phyloP scores from a whole-genome alignment of 2,888 invertebrate genomes.

The Epinotia brunnichana region DNA sequence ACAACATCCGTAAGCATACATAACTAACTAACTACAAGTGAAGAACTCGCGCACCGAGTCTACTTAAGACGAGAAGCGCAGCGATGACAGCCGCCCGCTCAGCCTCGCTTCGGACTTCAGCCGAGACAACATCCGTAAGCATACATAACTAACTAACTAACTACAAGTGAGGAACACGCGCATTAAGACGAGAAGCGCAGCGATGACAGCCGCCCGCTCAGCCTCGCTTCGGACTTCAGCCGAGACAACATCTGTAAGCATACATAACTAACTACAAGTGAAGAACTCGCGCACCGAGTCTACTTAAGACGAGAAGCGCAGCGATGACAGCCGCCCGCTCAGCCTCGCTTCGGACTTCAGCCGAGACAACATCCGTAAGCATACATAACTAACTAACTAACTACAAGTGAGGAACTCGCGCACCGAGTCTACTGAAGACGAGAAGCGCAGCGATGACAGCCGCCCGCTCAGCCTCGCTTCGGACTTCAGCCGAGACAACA shows the following conservation, averaged over 20 bases:
- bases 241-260: no score
- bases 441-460: constrained; percentile 45
- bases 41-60: constrained; percentile 85
- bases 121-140: no score
- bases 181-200: no score
- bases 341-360: constrained; percentile 89
- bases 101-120: no score
- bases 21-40: constrained; percentile 72
- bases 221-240: no score
- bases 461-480: no score
- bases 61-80: constrained; percentile 73
- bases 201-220: no score
- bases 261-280: no score
- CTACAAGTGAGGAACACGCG: no score
- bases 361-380: constrained; percentile 80
- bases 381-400: not conserved
- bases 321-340: constrained; percentile 85
- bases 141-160: no score
- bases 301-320: constrained; percentile 79
- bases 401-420: constrained; percentile 84
- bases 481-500: no score
- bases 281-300: constrained; percentile 83
- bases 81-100: no score
- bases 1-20: constrained; percentile 72
- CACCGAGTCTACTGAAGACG: constrained; percentile 84